phyloP scores from a whole-genome alignment of 2,113 vertebrate genomes.

The Aramus guarauna region DNA sequence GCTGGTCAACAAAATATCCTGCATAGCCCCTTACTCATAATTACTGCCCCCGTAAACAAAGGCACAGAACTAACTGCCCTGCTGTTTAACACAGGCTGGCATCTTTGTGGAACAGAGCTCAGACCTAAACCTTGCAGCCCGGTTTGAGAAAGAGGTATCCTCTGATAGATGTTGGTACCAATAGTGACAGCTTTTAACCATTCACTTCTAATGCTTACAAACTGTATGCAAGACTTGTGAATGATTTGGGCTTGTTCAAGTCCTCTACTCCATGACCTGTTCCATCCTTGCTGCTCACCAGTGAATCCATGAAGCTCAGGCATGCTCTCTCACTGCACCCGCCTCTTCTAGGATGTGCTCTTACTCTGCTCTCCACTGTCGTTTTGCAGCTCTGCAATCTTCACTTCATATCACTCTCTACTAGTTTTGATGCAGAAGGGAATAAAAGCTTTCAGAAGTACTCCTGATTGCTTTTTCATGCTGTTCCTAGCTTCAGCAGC shows the following conservation, averaged over 20 bases:
- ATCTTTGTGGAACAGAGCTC: background rate
- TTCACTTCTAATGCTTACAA: background rate
- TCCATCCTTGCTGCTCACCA: background rate
- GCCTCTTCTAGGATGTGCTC: background rate
- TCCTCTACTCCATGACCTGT: background rate
- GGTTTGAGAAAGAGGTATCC: background rate
- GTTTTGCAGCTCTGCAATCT: background rate
- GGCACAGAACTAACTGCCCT: background rate
- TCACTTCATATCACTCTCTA: background rate
- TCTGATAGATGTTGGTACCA: background rate
- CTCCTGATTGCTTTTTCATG: background rate
- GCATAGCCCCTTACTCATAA: background rate
- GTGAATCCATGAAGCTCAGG: background rate
- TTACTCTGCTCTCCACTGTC: background rate
- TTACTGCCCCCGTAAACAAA: too few relatives aligned
- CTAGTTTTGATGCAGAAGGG: background rate
- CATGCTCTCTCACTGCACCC: background rate
- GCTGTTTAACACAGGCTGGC: background rate
- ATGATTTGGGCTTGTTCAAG: background rate
- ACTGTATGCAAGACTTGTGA: background rate
- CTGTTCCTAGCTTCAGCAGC: background rate
- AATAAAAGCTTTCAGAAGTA: background rate
- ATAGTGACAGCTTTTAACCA: background rate
- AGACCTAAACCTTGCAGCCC: background rate
- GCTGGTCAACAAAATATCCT: background rate